Evolutionary conservation across 2,888 invertebrate genomes (phyloP).

Genomic region (Bedellia somnulentella): DNA sequence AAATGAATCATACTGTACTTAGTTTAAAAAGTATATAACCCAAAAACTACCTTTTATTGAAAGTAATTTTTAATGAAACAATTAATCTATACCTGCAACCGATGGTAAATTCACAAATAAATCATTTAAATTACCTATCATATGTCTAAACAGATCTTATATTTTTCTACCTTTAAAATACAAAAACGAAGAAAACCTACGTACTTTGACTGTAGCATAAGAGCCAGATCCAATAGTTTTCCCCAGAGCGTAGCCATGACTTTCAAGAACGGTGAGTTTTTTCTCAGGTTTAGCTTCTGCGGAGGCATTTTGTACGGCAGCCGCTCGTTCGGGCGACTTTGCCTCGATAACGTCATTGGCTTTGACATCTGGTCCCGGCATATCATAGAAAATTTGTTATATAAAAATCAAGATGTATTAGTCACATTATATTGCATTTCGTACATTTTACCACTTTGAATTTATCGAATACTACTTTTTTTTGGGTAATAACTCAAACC

Average conservation of each 20-base stretch:
- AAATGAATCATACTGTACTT: too few species aligned
- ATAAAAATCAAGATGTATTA: constrained; percentile 22
- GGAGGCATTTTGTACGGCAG: constrained; percentile 24
- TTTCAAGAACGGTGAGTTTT: constrained; percentile 70
- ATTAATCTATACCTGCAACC: too few species aligned
- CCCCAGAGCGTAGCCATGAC: constrained; percentile 75
- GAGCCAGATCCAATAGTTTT: constrained; percentile 80
- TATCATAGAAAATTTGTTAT: constrained; percentile 32
- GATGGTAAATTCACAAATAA: too few species aligned
- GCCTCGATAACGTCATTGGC: constrained; percentile 50
- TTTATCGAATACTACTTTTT: constrained; percentile 28
- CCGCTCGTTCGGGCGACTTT: constrained; percentile 48
- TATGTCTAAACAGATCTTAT: too few species aligned
- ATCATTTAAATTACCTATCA: too few species aligned
- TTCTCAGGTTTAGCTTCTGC: constrained; percentile 41
- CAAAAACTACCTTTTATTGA: too few species aligned
- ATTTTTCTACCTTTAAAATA: too few species aligned
- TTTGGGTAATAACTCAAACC: too few species aligned
- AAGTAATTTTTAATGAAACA: too few species aligned
- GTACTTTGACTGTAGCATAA: constrained; percentile 79
- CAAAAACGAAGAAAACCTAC: too few species aligned
- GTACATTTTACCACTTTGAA: constrained; percentile 25
- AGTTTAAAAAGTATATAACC: too few species aligned
- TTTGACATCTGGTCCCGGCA: constrained; percentile 56
- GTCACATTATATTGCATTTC: constrained; percentile 44